A percentile compares a stretch with the other conserved stretches of the same genome.
phyloP scores from a whole-genome alignment of 1,140 invertebrate genomes.

The Octopus sinensis region DNA sequence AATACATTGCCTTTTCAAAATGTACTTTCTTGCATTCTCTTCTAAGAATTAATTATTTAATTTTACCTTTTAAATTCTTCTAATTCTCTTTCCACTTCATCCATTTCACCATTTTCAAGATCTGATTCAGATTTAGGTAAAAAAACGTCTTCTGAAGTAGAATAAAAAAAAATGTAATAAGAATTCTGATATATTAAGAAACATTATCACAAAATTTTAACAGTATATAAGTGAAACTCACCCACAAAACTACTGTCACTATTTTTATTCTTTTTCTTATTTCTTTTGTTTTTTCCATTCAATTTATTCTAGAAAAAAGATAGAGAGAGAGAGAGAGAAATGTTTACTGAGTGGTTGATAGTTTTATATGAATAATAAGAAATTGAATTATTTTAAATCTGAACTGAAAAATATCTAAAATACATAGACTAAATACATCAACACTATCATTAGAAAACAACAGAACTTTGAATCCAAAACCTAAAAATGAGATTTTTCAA shows the following conservation, averaged over 20 bases:
- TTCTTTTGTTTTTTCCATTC: conserved; percentile 34
- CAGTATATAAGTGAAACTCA: conserved; percentile 23
- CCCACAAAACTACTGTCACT: conserved; percentile 38
- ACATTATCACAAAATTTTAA: neutral
- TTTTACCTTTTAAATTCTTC: conserved; percentile 71
- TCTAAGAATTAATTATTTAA: neutral
- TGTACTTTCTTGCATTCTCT: neutral
- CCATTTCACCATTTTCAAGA: conserved; percentile 71
- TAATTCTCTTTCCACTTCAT: conserved; percentile 72
- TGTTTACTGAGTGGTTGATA: too few species aligned
- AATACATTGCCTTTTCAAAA: neutral
- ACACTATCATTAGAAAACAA: too few species aligned
- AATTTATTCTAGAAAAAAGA: conserved; percentile 11
- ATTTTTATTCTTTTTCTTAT: conserved; percentile 37
- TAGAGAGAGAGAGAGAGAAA: neutral
- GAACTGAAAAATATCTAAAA: too few species aligned
- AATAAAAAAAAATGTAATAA: neutral
- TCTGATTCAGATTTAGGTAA: conserved; percentile 69
- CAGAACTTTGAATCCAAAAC: too few species aligned
- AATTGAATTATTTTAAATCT: too few species aligned
- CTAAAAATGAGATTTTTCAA: too few species aligned
- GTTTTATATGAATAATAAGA: too few species aligned
- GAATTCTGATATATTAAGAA: neutral
- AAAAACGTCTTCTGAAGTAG: conserved; percentile 72
- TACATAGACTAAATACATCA: too few species aligned